These are phyloP conservation scores for Achlya flavicornis DNA, from an alignment of 2,888 invertebrate genomes.

Conservation along the genomic window DNA sequence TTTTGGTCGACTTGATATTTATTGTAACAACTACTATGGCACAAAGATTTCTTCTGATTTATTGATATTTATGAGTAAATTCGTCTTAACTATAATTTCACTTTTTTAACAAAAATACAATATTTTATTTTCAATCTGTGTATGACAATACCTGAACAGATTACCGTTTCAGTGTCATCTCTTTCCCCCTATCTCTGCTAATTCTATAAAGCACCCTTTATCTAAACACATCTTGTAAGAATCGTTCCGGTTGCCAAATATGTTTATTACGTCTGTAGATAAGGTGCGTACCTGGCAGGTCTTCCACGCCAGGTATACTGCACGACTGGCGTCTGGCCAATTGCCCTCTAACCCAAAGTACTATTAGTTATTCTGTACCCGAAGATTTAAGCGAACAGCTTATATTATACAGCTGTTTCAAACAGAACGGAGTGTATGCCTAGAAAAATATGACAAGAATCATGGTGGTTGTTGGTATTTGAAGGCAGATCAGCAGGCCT, in stretches of 20 bases:
- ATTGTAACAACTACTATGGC: no score
- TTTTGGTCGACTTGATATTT: no score
- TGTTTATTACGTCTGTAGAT: not conserved
- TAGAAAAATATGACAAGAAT: no score
- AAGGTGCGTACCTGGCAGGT: slow-evolving; percentile 5
- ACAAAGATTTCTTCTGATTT: no score
- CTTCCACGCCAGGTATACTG: not conserved
- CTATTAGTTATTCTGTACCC: not conserved
- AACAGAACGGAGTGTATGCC: not conserved
- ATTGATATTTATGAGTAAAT: no score
- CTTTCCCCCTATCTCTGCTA: not conserved
- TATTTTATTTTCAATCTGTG: no score
- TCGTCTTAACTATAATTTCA: no score
- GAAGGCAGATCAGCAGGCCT: no score
- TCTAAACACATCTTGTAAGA: slow-evolving; percentile 1
- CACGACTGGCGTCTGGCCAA: not conserved
- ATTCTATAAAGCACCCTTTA: slow-evolving; percentile 6
- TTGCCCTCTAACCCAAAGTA: not conserved
- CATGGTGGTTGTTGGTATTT: no score
- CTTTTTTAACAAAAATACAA: no score
- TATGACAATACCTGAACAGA: not conserved
- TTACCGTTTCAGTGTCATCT: not conserved
- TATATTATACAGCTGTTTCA: not conserved
- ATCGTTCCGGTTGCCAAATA: not conserved
- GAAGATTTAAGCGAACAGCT: not conserved